phyloP scores from a whole-genome alignment of 2,797 vertebrate species.

The Gymnothorax javanicus region DNA sequence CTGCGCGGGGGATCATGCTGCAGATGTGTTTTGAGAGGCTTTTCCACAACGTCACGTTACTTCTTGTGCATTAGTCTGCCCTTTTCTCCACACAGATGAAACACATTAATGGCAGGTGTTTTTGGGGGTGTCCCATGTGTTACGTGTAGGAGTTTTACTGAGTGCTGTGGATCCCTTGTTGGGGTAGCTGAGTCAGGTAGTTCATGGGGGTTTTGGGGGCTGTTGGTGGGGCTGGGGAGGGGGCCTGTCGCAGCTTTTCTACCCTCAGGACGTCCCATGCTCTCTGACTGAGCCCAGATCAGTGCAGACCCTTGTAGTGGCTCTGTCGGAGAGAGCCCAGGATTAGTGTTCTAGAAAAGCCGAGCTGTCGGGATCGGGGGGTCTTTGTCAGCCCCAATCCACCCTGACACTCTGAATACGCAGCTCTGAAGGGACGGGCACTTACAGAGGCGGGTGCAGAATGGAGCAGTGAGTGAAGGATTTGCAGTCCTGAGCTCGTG shows the following conservation, averaged over 20 bases:
- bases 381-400: neutral
- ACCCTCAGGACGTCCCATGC: slow-evolving; percentile 29
- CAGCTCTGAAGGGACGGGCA: neutral
- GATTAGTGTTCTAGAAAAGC: slow-evolving; percentile 9
- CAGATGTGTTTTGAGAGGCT: slow-evolving; percentile 59
- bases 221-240: slow-evolving; percentile 59
- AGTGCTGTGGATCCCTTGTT: slow-evolving; percentile 51
- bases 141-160: slow-evolving; percentile 53
- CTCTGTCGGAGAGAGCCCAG: neutral
- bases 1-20: slow-evolving; percentile 66
- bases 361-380: neutral
- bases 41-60: slow-evolving; percentile 44
- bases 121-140: slow-evolving; percentile 26
- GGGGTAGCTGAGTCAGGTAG: slow-evolving; percentile 59
- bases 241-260: slow-evolving; percentile 62
- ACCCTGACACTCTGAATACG: neutral
- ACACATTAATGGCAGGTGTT: neutral
- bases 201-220: slow-evolving; percentile 60
- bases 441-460: neutral
- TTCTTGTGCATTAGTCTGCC: slow-evolving; percentile 37
- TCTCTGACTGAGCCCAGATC: slow-evolving; percentile 5
- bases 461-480: neutral
- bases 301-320: neutral
- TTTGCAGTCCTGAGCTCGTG: neutral
- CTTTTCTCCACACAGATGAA: neutral